phyloP scores from a whole-genome alignment of 2,797 vertebrate species.

The Anguilla megastoma region DNA sequence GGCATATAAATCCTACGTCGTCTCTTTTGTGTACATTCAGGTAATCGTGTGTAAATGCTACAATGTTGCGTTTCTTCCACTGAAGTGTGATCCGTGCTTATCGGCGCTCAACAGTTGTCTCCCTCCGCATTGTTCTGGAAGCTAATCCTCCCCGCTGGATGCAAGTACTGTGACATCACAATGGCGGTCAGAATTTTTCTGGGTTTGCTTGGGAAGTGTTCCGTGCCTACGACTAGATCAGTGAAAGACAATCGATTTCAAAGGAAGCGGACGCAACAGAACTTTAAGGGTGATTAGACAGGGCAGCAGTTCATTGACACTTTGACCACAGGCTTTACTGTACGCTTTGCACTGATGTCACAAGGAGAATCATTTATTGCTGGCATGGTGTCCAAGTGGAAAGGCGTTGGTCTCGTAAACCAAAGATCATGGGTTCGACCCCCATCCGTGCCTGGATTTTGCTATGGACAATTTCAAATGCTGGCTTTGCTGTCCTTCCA shows the following conservation, averaged over 20 bases:
- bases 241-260: background rate
- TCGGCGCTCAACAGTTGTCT: background rate
- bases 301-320: too few species aligned
- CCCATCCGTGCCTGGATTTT: too few species aligned
- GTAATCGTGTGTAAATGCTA: background rate
- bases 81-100: background rate
- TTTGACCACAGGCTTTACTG: too few species aligned
- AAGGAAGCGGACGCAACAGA: background rate
- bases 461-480: too few species aligned
- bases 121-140: background rate
- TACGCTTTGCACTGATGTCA: too few species aligned
- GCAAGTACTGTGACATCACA: background rate
- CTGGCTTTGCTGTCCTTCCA: too few species aligned
- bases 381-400: too few species aligned
- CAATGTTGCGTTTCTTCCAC: background rate
- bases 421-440: too few species aligned
- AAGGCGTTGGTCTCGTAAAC: too few species aligned
- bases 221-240: background rate
- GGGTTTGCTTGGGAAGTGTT: background rate
- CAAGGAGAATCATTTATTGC: too few species aligned
- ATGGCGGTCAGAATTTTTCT: background rate
- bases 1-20: background rate
- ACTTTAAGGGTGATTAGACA: background rate
- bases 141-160: background rate
- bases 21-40: background rate